phyloP scores from a whole-genome alignment of 2,113 vertebrate genomes.

The Cololabis saira region DNA sequence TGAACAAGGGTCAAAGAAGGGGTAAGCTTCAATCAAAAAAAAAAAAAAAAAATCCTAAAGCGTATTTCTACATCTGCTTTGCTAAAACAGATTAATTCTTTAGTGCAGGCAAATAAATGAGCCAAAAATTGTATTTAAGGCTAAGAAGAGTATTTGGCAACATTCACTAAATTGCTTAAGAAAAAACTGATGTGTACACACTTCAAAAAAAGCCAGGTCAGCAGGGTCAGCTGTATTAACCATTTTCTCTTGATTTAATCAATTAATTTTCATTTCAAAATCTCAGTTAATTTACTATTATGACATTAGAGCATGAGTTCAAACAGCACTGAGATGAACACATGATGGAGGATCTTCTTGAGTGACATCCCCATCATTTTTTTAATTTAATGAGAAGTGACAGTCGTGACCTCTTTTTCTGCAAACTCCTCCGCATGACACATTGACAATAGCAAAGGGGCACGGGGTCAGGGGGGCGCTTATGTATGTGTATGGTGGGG shows the following conservation, averaged over 20 bases:
- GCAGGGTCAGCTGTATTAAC: too few species aligned
- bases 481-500: slow-evolving; percentile 18
- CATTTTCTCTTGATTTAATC: neutral
- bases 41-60: slow-evolving; percentile 50
- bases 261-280: neutral
- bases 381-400: slow-evolving; percentile 52
- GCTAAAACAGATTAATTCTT: slow-evolving; percentile 66
- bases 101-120: slow-evolving; percentile 40
- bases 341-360: slow-evolving; percentile 1
- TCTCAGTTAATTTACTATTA: neutral
- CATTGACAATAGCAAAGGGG: slow-evolving; percentile 48
- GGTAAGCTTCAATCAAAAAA: slow-evolving; percentile 68
- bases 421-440: slow-evolving; percentile 24
- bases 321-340: neutral
- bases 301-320: neutral
- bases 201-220: neutral
- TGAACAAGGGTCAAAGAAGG: slow-evolving; percentile 50
- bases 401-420: slow-evolving; percentile 52
- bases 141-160: slow-evolving; percentile 43
- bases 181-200: too few species aligned
- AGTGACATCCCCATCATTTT: slow-evolving; percentile 39
- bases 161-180: slow-evolving; percentile 1
- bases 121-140: slow-evolving; percentile 59
- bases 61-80: slow-evolving; percentile 45
- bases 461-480: slow-evolving; percentile 44